Percentiles rank a stretch among this genome's conserved stretches.
phyloP scores from a whole-genome alignment of 2,113 vertebrate genomes.

The Guaruba guarouba region DNA sequence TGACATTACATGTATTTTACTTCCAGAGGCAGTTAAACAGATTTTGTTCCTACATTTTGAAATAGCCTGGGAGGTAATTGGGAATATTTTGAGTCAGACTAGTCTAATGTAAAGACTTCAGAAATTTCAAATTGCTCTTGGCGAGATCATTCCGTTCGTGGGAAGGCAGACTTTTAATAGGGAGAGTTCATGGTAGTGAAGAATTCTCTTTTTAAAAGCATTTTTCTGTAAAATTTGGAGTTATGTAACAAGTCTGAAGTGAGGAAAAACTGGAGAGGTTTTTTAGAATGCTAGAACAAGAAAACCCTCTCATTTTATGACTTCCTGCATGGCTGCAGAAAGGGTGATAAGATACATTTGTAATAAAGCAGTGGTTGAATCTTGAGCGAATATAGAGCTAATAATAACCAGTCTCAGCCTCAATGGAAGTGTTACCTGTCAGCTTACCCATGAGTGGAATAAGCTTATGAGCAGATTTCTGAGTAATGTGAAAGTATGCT shows the following conservation, averaged over 20 bases:
- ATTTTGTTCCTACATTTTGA: slow-evolving; percentile 25
- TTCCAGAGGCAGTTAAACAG: background rate
- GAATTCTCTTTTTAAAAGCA: background rate
- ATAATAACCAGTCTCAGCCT: background rate
- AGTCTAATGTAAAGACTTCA: background rate
- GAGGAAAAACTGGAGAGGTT: background rate
- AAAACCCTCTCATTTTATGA: background rate
- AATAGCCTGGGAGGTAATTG: background rate
- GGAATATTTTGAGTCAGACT: slow-evolving; percentile 12
- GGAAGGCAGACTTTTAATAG: slow-evolving; percentile 12
- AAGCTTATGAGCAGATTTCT: background rate
- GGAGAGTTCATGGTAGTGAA: background rate
- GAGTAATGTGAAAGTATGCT: background rate
- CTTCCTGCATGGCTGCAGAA: background rate
- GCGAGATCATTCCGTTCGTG: background rate
- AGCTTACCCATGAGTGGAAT: background rate
- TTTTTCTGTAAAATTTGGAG: background rate
- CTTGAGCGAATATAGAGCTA: background rate
- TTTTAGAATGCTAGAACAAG: background rate
- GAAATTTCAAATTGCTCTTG: background rate
- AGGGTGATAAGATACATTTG: background rate
- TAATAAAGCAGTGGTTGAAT: background rate
- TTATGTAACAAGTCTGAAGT: background rate
- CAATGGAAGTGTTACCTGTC: background rate
- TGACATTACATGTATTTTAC: slow-evolving; percentile 1